These are phyloP conservation scores for Prionailurus bengalensis DNA, from an alignment of 2,113 vertebrate genomes.

Conservation along the genomic window DNA sequence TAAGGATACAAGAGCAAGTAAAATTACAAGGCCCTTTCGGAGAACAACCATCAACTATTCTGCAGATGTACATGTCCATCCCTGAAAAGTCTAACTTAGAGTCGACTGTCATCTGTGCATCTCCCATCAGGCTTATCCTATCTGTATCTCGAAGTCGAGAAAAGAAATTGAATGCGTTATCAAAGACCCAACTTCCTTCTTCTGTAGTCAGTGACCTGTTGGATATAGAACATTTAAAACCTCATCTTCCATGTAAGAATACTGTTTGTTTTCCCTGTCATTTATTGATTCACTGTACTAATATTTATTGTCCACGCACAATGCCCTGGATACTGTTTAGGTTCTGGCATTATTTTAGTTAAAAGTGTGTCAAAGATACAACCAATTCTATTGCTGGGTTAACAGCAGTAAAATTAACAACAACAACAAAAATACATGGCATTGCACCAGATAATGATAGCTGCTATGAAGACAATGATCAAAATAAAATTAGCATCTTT, in stretches of 20 bases:
- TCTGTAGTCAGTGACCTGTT: neutral
- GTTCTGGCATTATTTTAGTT: neutral
- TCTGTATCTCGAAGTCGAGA: neutral
- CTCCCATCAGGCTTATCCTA: neutral
- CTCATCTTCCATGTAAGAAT: neutral
- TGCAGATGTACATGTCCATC: neutral
- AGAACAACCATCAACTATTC: neutral
- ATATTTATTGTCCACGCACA: neutral
- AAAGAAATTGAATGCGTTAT: neutral
- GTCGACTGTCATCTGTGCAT: fast-evolving
- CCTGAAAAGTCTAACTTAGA: fast-evolving
- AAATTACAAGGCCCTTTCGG: neutral
- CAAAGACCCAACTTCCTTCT: neutral
- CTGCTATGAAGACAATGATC: neutral
- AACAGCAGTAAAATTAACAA: neutral
- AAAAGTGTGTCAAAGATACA: neutral
- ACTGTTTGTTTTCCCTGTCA: neutral
- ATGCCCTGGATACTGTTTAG: neutral
- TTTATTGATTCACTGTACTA: neutral
- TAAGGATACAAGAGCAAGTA: slow-evolving; percentile 27
- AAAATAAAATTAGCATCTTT: slow-evolving; percentile 23
- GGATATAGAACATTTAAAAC: neutral
- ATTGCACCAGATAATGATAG: neutral
- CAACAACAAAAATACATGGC: neutral
- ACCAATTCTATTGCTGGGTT: neutral